Percentiles rank a stretch among this genome's conserved stretches.
Evolutionary conservation across 53 echinoderm and acorn worm species (phyloP).

Genomic region (Hippasteria phrygiana): DNA sequence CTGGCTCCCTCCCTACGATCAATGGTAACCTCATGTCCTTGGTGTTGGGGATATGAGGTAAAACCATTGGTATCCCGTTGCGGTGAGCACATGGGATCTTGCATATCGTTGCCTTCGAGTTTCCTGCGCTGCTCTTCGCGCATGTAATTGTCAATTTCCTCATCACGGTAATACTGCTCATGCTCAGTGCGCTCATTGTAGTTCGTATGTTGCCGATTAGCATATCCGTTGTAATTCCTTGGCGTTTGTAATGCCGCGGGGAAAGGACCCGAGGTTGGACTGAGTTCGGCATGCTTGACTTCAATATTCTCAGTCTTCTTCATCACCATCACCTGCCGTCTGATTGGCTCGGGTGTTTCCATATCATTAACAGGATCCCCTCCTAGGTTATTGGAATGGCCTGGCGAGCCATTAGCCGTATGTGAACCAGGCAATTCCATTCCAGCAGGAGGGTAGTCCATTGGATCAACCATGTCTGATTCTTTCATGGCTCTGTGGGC

Average conservation of each 20-base stretch:
- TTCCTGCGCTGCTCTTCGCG: slow-evolving; percentile 79
- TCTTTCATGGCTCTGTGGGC: slow-evolving; percentile 40
- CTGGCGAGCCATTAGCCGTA: background rate
- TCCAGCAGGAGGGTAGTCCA: slow-evolving; percentile 50
- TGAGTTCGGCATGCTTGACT: slow-evolving; percentile 6
- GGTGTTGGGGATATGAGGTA: slow-evolving; percentile 9
- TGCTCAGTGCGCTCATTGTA: slow-evolving; percentile 75
- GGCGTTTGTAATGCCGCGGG: slow-evolving; percentile 46
- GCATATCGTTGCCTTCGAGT: slow-evolving; percentile 18
- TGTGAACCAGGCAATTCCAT: slow-evolving; percentile 21
- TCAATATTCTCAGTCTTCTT: slow-evolving; percentile 8
- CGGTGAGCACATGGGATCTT: slow-evolving; percentile 58
- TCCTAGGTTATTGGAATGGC: slow-evolving; percentile 5
- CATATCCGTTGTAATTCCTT: slow-evolving; percentile 42
- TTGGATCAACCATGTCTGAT: slow-evolving; percentile 52
- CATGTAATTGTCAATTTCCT: slow-evolving; percentile 94
- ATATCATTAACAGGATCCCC: slow-evolving; percentile 39
- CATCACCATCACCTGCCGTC: slow-evolving; percentile 25
- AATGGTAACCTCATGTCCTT: slow-evolving; percentile 9
- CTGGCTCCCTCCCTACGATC: slow-evolving; percentile 4
- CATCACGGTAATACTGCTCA: slow-evolving; percentile 88
- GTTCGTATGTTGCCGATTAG: slow-evolving; percentile 46
- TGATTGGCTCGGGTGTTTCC: slow-evolving; percentile 48
- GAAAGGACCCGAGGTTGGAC: slow-evolving; percentile 32
- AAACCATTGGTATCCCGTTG: slow-evolving; percentile 48